These are phyloP conservation scores for Dendrolimus houi DNA, from an alignment of 2,888 invertebrate species.

Conservation along the genomic window DNA sequence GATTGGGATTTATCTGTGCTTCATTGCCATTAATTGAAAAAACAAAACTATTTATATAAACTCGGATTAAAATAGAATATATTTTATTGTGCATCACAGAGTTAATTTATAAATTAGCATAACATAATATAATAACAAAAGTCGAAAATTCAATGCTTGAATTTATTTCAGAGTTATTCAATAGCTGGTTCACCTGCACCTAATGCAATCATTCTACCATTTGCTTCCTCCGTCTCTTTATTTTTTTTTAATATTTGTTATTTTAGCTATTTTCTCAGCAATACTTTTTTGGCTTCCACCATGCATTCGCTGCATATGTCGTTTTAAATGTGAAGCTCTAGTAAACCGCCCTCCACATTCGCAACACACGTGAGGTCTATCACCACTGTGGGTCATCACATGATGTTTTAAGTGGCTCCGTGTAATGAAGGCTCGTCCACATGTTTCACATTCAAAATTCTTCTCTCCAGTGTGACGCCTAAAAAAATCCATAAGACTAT, in stretches of 20 bases:
- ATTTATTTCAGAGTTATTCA: no score
- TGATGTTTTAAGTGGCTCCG: slow-evolving; percentile 66
- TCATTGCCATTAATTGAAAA: no score
- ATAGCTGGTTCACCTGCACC: no score
- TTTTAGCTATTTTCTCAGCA: not conserved
- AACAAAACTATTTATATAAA: no score
- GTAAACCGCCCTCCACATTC: slow-evolving; percentile 54
- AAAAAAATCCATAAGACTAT: slow-evolving; percentile 17
- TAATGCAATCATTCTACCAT: no score
- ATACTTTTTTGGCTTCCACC: slow-evolving; percentile 1
- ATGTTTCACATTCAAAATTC: slow-evolving; percentile 57
- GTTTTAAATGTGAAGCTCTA: slow-evolving; percentile 55
- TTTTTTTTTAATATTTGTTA: not conserved
- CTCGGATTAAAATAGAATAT: no score
- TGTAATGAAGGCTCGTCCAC: slow-evolving; percentile 58
- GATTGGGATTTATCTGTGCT: no score
- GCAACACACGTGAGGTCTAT: slow-evolving; percentile 51
- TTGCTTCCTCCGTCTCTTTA: not conserved
- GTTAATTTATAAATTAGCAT: no score
- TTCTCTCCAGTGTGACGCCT: slow-evolving; percentile 69
- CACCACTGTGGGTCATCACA: slow-evolving; percentile 50
- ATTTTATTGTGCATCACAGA: no score
- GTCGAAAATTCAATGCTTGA: no score
- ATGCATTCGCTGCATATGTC: slow-evolving; percentile 51
- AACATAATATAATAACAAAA: no score